Conservation (phyloP, 2,888 invertebrate genomes). For the Orchestes rusci region DNA sequence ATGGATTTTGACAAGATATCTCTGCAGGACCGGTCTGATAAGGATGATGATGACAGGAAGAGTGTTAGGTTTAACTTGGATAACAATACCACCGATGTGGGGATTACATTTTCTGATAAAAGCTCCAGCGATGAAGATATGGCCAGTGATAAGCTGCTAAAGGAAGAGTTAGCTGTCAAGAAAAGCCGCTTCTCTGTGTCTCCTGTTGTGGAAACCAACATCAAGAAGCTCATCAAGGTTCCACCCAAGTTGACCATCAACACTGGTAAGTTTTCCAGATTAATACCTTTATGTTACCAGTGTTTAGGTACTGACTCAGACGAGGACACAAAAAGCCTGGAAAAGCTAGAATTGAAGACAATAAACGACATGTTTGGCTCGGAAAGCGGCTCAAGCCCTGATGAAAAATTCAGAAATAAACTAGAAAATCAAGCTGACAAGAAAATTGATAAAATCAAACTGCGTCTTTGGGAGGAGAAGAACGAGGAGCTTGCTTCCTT, state of each 20-base stretch:
- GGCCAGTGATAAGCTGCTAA: conserved; percentile 30
- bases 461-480: conserved; percentile 49
- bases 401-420: conserved; percentile 29
- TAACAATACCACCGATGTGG: conserved; percentile 43
- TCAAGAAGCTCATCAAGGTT: conserved; percentile 48
- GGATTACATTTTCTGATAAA: conserved; percentile 41
- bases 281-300: too few species aligned
- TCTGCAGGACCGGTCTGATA: conserved; percentile 35
- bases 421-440: conserved; percentile 42
- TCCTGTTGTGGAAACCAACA: conserved; percentile 31
- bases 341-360: conserved; percentile 32
- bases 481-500: conserved; percentile 41
- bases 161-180: conserved; percentile 31
- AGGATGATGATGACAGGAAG: conserved; percentile 67
- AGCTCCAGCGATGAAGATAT: conserved; percentile 37
- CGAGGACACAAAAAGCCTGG: conserved; percentile 46
- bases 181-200: conserved; percentile 37
- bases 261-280: too few species aligned
- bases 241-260: conserved; percentile 52
- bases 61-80: conserved; percentile 63
- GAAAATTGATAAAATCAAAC: conserved; percentile 49
- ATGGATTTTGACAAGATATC: conserved; percentile 36
- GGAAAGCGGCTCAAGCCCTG: conserved; percentile 27
- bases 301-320: conserved; percentile 40
- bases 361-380: conserved; percentile 27